Percentiles rank a stretch among this genome's conserved stretches.
Conservation (phyloP, 2,797 vertebrate species). For the Mus minutoides region DNA sequence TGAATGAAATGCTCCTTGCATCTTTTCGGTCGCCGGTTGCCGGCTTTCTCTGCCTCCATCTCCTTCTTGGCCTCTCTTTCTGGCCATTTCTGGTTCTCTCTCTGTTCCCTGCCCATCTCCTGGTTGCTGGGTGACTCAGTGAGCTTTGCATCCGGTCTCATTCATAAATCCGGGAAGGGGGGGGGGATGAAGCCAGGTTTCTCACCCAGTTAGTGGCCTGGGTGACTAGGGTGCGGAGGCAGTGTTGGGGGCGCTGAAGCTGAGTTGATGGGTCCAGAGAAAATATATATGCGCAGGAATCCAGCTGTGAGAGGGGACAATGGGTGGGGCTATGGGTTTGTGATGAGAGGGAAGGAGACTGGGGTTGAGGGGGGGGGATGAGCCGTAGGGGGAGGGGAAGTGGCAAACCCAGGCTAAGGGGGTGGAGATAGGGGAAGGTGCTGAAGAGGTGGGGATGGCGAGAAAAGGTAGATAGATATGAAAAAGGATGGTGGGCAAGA, state of each 20-base stretch:
- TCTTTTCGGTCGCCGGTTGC: constrained; percentile 40
- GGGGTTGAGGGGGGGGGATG: constrained; percentile 63
- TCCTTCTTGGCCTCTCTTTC: constrained; percentile 79
- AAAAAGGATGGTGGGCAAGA: neutral
- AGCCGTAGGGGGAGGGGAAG: constrained; percentile 61
- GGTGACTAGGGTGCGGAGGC: constrained; percentile 70
- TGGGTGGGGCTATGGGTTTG: constrained; percentile 75
- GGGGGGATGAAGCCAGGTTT: constrained; percentile 78
- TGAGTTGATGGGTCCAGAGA: constrained; percentile 68
- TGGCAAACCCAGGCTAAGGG: constrained; percentile 14
- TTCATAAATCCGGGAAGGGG: constrained; percentile 91
- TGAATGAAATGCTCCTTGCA: constrained; percentile 76
- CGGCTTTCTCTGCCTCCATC: constrained; percentile 69
- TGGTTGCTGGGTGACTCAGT: constrained; percentile 81
- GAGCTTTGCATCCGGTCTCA: constrained; percentile 87
- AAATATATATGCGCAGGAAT: constrained; percentile 79
- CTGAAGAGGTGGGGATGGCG: constrained; percentile 11
- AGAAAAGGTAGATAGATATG: constrained; percentile 14
- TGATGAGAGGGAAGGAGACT: constrained; percentile 58
- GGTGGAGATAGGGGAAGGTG: neutral
- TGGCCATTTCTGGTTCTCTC: constrained; percentile 83
- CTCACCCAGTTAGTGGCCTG: constrained; percentile 80
- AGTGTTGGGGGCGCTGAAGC: constrained; percentile 81
- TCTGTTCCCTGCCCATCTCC: constrained; percentile 81
- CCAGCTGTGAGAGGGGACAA: constrained; percentile 83